Conservation (phyloP, 92 coral and sea anemone species). For the Phenganax subtilis region DNA sequence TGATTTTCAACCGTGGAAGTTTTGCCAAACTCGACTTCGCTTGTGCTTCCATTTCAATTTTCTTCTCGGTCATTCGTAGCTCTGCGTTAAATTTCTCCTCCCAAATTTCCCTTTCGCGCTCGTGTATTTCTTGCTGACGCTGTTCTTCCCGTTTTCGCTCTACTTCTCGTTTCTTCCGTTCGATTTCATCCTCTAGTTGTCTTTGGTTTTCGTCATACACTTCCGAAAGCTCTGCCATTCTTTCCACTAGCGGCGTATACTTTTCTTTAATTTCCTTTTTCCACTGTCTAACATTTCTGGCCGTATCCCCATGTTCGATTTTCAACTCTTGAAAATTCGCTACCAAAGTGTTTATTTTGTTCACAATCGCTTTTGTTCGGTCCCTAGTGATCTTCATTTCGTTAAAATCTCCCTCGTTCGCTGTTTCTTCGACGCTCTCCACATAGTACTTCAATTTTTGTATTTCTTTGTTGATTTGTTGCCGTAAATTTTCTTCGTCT, state of each 20-base stretch:
- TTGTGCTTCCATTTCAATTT: conserved; percentile 7
- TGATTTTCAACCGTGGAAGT: not conserved
- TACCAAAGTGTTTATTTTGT: conserved; percentile 2
- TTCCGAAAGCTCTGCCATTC: not conserved
- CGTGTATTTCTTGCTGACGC: not conserved
- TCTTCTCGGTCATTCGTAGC: not conserved
- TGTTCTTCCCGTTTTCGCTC: not conserved
- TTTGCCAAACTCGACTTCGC: not conserved
- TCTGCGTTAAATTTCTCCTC: not conserved
- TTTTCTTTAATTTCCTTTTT: not conserved
- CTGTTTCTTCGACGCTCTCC: not conserved
- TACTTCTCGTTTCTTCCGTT: not conserved
- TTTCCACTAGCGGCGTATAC: conserved; percentile 2
- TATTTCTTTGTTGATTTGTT: conserved; percentile 1
- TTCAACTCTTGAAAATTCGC: not conserved
- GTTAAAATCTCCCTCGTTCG: not conserved
- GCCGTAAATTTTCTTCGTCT: not conserved
- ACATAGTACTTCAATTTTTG: not conserved
- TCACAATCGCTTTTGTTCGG: not conserved
- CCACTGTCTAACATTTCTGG: conserved; percentile 2
- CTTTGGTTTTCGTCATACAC: too few species aligned
- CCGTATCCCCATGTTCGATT: conserved; percentile 7
- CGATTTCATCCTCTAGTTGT: not conserved
- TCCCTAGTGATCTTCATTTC: not conserved
- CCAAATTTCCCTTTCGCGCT: not conserved